Percentiles rank a stretch among this genome's conserved stretches.
Evolutionary conservation across 2,797 vertebrate species (phyloP).

Genomic region (Mallotus villosus): DNA sequence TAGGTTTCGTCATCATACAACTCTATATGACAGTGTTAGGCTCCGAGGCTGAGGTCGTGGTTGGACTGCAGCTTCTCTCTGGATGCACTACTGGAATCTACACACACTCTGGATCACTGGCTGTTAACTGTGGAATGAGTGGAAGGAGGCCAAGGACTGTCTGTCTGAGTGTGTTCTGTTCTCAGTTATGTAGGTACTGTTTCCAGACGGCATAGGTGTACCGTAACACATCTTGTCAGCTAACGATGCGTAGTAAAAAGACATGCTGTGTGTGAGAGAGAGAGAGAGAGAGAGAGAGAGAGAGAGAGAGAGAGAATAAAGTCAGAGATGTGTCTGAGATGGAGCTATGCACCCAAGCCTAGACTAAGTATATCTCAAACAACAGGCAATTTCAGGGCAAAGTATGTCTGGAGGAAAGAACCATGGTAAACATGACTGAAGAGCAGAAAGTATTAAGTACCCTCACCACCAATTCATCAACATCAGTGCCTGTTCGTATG

Average conservation of each 20-base stretch:
- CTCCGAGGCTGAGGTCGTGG: too few species aligned
- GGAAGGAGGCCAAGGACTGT: constrained; percentile 4
- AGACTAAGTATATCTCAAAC: constrained; percentile 13
- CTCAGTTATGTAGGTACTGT: too few species aligned
- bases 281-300: background rate
- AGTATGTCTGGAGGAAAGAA: constrained; percentile 4
- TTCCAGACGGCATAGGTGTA: too few species aligned
- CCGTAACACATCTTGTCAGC: too few species aligned
- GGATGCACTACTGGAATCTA: too few species aligned
- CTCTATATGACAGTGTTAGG: constrained; percentile 40
- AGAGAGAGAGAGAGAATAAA: background rate
- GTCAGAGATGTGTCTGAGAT: constrained; percentile 9
- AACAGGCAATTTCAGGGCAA: background rate
- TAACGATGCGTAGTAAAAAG: too few species aligned
- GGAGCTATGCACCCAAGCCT: background rate
- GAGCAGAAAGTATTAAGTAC: background rate
- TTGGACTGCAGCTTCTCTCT: too few species aligned
- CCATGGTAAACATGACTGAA: background rate
- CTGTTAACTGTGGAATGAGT: background rate
- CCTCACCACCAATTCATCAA: background rate
- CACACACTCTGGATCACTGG: too few species aligned
- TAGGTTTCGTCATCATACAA: constrained; percentile 54
- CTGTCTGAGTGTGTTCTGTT: constrained; percentile 27
- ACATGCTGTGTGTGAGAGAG: background rate
- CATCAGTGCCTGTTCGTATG: too few species aligned